phyloP scores from a whole-genome alignment of 1,140 invertebrate genomes.

The Platorchestia sp. region DNA sequence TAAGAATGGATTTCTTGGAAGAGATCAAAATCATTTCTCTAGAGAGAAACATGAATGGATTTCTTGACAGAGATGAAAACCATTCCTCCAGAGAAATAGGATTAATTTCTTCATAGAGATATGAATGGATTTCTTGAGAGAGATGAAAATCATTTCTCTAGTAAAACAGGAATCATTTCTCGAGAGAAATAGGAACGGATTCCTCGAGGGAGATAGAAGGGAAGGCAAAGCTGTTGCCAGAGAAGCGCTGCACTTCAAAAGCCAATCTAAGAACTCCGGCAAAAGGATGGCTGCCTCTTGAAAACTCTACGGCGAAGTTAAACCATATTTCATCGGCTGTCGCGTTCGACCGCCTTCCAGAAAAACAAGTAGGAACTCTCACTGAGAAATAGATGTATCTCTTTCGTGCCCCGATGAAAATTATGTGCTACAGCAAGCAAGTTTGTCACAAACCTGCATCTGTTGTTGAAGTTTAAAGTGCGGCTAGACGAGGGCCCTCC shows the following conservation, averaged over 20 bases:
- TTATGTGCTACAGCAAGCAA: neutral
- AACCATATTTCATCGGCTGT: constrained; percentile 34
- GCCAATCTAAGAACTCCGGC: constrained; percentile 12
- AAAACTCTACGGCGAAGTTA: constrained; percentile 30
- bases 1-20: neutral
- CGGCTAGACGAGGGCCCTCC: neutral
- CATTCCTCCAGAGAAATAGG: no score
- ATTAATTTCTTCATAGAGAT: neutral
- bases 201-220: neutral
- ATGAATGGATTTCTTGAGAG: neutral
- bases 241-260: neutral
- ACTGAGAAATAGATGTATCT: neutral
- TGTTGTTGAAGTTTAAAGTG: neutral
- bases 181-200: neutral
- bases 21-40: neutral
- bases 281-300: neutral
- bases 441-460: neutral
- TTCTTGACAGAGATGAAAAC: neutral
- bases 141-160: neutral
- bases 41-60: neutral
- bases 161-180: neutral
- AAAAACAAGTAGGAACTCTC: neutral
- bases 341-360: neutral
- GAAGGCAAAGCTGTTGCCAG: neutral
- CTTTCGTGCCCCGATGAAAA: neutral